Conservation (phyloP, 1,140 invertebrate species). For the Solen grandis region DNA sequence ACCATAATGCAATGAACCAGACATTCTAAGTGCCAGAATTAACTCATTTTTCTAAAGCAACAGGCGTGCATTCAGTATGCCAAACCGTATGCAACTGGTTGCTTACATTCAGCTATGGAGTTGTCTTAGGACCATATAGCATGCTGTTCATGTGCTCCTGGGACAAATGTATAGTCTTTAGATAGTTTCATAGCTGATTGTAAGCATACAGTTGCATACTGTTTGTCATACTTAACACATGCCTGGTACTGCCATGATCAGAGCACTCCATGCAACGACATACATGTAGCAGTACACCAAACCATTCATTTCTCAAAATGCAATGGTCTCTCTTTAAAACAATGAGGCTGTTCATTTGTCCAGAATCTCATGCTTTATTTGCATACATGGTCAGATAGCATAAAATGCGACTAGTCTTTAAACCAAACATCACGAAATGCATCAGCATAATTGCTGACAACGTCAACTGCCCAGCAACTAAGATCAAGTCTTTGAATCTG, state of each 20-base stretch:
- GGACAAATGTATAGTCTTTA: too few relatives aligned
- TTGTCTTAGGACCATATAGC: too few relatives aligned
- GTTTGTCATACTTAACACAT: too few relatives aligned
- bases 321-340: not conserved
- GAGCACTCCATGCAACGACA: not conserved
- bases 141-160: too few relatives aligned
- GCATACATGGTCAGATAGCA: not conserved
- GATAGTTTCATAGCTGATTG: too few relatives aligned
- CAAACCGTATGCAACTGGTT: too few relatives aligned
- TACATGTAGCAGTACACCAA: not conserved
- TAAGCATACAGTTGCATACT: too few relatives aligned
- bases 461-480: slow-evolving; percentile 11
- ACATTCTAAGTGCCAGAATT: too few relatives aligned
- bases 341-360: not conserved
- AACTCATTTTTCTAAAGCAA: too few relatives aligned
- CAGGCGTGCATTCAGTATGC: too few relatives aligned
- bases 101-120: too few relatives aligned
- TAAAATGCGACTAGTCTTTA: not conserved
- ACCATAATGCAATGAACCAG: not conserved
- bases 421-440: not conserved
- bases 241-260: too few relatives aligned
- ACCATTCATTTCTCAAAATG: not conserved
- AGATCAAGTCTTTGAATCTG: slow-evolving; percentile 20
- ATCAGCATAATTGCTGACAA: not conserved
- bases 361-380: not conserved